Evolutionary conservation across 2,113 vertebrate species (phyloP).

Genomic region (Aegotheles bennettii): DNA sequence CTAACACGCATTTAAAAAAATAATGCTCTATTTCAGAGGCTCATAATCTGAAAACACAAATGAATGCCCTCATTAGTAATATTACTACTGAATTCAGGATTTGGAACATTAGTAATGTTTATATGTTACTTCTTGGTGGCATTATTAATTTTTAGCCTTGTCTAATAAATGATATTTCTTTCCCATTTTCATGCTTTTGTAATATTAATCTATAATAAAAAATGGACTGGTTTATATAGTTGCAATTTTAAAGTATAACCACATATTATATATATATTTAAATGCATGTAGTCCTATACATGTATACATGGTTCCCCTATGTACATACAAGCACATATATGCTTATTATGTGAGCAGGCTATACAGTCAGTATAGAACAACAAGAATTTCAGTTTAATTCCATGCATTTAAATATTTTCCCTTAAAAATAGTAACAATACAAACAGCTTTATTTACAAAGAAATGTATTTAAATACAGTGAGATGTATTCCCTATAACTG

Average conservation of each 20-base stretch:
- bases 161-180: slow-evolving; percentile 6
- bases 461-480: slow-evolving; percentile 11
- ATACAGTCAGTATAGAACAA: slow-evolving; percentile 11
- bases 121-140: not conserved
- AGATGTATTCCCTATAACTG: not conserved
- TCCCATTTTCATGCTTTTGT: not conserved
- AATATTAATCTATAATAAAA: not conserved
- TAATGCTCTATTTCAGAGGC: not conserved
- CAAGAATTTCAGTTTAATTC: not conserved
- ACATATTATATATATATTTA: not conserved
- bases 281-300: not conserved
- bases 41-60: not conserved
- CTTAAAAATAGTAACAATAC: not conserved
- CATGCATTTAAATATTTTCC: slow-evolving; percentile 25
- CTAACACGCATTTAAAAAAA: not conserved
- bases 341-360: slow-evolving; percentile 16
- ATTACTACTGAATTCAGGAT: not conserved
- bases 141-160: not conserved
- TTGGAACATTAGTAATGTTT: not conserved
- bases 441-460: slow-evolving; percentile 11
- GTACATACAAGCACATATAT: slow-evolving; percentile 6
- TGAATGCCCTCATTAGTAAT: not conserved
- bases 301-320: not conserved
- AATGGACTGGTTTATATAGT: not conserved
- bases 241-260: not conserved